Evolutionary conservation across 2,797 vertebrate genomes (phyloP).

Genomic region (Siniperca scherzeri): DNA sequence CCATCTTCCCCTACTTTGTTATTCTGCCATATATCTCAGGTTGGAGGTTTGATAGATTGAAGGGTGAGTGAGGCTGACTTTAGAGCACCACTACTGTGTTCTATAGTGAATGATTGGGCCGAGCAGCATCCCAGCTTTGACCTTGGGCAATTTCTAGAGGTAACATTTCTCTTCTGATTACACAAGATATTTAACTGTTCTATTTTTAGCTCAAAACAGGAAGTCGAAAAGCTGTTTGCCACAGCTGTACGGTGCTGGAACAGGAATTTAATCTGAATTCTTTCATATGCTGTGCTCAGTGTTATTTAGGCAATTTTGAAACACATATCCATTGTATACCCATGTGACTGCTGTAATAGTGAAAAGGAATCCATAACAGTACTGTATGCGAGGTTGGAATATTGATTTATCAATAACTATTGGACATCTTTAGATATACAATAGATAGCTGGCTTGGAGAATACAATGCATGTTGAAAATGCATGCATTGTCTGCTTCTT

Average conservation of each 20-base stretch:
- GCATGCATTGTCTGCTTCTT: slow-evolving; percentile 42
- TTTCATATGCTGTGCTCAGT: not conserved
- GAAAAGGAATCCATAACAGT: slow-evolving; percentile 21
- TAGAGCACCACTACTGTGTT: not conserved
- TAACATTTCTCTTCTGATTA: slow-evolving; percentile 24
- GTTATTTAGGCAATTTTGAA: not conserved
- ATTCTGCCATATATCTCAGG: not conserved
- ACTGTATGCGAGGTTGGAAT: slow-evolving; percentile 1
- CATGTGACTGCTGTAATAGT: slow-evolving; percentile 16
- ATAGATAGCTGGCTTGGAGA: slow-evolving; percentile 34
- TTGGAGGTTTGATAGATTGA: slow-evolving; percentile 11
- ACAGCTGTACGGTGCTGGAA: not conserved
- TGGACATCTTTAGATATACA: slow-evolving; percentile 45
- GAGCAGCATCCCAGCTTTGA: slow-evolving; percentile 14
- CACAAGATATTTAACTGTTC: slow-evolving; percentile 11
- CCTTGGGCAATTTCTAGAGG: slow-evolving; percentile 12
- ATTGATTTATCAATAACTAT: slow-evolving; percentile 56
- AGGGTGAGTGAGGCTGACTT: slow-evolving; percentile 12
- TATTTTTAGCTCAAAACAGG: slow-evolving; percentile 24
- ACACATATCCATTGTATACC: not conserved
- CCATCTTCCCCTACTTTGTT: not conserved
- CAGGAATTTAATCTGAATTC: not conserved
- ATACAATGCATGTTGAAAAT: slow-evolving; percentile 54
- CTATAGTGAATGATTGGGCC: slow-evolving; percentile 1
- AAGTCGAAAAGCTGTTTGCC: not conserved